phyloP scores from a whole-genome alignment of 2,113 vertebrate species.

The Caranx ignobilis region DNA sequence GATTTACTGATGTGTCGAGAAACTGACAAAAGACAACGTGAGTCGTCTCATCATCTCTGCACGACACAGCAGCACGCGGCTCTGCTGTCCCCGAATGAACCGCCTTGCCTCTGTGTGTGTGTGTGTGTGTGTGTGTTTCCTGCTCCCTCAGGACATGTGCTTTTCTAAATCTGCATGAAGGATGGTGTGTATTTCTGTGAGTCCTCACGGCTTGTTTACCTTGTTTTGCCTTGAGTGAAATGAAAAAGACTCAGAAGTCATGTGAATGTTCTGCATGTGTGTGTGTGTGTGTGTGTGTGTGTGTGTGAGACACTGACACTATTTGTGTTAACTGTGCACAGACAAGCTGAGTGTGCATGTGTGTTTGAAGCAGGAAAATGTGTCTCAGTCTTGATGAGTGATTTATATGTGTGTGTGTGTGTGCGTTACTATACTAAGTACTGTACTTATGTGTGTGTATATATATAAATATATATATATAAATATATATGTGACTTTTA shows the following conservation, averaged over 20 bases:
- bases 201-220: background rate
- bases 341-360: too few species aligned
- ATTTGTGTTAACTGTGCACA: too few species aligned
- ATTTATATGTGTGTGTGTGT: too few species aligned
- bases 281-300: background rate
- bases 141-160: slow-evolving; percentile 20
- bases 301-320: too few species aligned
- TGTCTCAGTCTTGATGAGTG: too few species aligned
- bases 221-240: background rate
- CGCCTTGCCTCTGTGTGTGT: background rate
- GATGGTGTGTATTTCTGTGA: slow-evolving; percentile 1
- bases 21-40: slow-evolving; percentile 7
- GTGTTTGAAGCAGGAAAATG: too few species aligned
- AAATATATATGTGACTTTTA: background rate
- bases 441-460: background rate
- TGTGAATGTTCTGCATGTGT: background rate
- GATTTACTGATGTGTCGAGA: background rate
- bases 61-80: slow-evolving; percentile 15
- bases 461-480: background rate
- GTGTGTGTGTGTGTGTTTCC: slow-evolving; percentile 15
- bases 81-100: slow-evolving; percentile 50
- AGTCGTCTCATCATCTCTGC: slow-evolving; percentile 4
- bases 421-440: too few species aligned
- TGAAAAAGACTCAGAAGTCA: background rate
- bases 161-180: slow-evolving; percentile 27